Evolutionary conservation across 2,888 invertebrate species (phyloP).

Genomic region (Drosophila phalerata): DNA sequence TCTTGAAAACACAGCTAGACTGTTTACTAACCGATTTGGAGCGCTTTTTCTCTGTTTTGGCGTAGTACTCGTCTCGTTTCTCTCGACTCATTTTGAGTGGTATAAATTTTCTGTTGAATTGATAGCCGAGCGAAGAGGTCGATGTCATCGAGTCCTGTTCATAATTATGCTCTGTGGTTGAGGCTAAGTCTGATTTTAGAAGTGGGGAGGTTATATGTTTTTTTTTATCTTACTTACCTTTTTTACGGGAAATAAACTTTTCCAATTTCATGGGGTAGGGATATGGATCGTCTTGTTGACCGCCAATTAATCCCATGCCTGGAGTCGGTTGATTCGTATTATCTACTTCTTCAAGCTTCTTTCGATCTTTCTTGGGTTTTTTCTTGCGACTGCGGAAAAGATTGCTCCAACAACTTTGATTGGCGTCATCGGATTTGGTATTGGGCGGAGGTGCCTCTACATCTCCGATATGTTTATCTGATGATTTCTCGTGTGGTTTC

Average conservation of each 20-base stretch:
- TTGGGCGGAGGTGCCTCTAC: not conserved
- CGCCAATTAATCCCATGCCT: constrained; percentile 25
- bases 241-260: constrained; percentile 6
- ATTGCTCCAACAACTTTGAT: constrained; percentile 20
- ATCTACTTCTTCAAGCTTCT: not conserved
- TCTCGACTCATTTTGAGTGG: constrained; percentile 29
- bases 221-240: constrained; percentile 15
- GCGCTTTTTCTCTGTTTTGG: constrained; percentile 40
- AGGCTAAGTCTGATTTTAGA: not conserved
- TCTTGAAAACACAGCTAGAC: constrained; percentile 39
- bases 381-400: constrained; percentile 31
- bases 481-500: not conserved
- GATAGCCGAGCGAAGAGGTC: constrained; percentile 70
- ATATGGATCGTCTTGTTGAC: not conserved
- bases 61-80: constrained; percentile 30
- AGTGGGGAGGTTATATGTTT: not conserved
- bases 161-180: constrained; percentile 3
- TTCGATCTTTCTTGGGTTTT: not conserved
- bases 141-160: constrained; percentile 52
- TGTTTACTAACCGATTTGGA: constrained; percentile 7
- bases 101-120: constrained; percentile 66
- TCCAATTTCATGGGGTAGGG: constrained; percentile 9
- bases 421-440: accelerated
- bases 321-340: not conserved
- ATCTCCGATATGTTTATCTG: not conserved